Evolutionary conservation across 2,797 vertebrate genomes (phyloP).

Genomic region (Tokudaia muenninki): DNA sequence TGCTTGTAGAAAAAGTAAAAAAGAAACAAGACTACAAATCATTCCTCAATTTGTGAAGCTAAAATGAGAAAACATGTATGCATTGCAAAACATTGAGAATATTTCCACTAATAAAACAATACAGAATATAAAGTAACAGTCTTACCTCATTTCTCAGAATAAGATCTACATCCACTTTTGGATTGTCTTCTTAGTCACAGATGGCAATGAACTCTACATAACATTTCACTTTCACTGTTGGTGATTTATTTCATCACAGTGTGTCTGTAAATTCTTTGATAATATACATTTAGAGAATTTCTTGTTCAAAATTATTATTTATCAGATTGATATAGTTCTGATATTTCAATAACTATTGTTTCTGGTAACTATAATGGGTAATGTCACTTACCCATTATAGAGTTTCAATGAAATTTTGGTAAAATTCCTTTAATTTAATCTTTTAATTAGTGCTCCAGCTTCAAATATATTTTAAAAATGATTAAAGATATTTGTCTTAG

Average conservation of each 20-base stretch:
- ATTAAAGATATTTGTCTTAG: not conserved
- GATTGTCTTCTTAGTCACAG: not conserved
- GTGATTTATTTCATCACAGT: not conserved
- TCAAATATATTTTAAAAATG: not conserved
- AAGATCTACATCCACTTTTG: not conserved
- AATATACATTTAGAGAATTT: not conserved
- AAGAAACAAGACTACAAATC: not conserved
- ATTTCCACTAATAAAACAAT: not conserved
- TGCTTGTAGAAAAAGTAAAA: not conserved
- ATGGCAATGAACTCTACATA: not conserved
- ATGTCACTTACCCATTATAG: too few species aligned
- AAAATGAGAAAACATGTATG: not conserved
- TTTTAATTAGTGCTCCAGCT: not conserved
- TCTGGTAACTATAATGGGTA: not conserved
- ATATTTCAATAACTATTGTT: not conserved
- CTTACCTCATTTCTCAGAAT: not conserved
- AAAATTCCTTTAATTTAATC: not conserved
- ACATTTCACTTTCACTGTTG: not conserved
- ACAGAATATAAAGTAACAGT: rapidly evolving
- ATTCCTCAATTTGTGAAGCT: not conserved
- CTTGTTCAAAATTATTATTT: not conserved
- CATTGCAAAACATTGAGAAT: not conserved
- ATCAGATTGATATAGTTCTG: not conserved
- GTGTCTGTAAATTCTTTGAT: not conserved
- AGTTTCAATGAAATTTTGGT: not conserved